phyloP scores from a whole-genome alignment of 2,888 invertebrate genomes.

The Tiliacea aurago region DNA sequence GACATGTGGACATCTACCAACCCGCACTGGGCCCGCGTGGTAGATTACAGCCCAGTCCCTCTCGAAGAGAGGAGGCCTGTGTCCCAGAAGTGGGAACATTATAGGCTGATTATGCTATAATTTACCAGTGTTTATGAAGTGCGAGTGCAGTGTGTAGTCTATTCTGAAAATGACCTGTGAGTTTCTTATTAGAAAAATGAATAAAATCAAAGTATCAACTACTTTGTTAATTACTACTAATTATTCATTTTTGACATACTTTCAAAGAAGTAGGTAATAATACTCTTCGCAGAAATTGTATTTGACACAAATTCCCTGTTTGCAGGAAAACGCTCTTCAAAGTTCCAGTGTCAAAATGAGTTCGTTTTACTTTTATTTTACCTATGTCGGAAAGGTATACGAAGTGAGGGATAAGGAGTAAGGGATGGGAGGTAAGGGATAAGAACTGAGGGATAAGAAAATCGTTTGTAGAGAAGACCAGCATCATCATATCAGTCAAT shows the following conservation, averaged over 20 bases:
- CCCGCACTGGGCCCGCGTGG: too few species aligned
- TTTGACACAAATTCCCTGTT: conserved; percentile 12
- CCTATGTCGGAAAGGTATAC: neutral
- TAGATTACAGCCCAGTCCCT: too few species aligned
- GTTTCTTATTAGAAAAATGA: neutral
- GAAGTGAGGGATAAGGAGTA: neutral
- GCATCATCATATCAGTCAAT: neutral
- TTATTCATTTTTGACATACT: conserved; percentile 9
- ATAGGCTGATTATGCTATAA: too few species aligned
- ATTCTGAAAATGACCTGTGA: neutral
- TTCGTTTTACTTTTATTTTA: neutral
- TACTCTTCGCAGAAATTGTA: conserved; percentile 8
- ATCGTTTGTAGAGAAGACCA: neutral
- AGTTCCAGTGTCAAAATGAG: neutral
- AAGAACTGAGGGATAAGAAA: neutral
- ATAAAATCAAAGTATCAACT: neutral
- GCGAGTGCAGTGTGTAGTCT: too few species aligned
- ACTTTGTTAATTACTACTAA: neutral
- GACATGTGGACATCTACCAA: too few species aligned
- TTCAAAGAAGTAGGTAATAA: neutral
- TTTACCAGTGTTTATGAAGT: too few species aligned
- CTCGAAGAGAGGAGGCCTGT: too few species aligned
- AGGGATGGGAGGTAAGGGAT: too few species aligned
- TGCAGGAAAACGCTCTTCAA: neutral
- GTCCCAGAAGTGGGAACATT: too few species aligned